Base-by-base conservation (phyloP, 2,888 invertebrate genomes). In the Aporophyla nigra region DNA sequence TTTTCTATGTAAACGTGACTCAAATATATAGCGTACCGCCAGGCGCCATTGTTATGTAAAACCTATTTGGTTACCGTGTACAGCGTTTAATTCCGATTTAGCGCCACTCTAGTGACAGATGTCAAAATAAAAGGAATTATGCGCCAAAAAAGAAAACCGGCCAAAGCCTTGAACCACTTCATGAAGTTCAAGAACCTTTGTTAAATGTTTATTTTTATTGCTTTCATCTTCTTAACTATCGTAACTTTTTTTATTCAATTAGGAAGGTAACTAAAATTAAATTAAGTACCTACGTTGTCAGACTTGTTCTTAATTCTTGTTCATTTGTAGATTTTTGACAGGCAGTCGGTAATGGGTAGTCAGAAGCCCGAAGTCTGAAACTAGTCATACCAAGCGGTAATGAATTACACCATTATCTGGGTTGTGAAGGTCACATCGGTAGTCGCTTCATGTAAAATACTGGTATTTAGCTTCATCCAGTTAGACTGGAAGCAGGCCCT, bases 1-100 rank as follows among this genome's bases (percentile, higher is more conserved):
- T 27, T 24, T 56, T 63, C 40, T 58, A 61, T 40, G 46, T 71
- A 67, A 73, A 78, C 79, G 83, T 83, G 84, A 79, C 71, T 77
- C 40, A 63, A 67, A 72, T 82, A 76, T 53, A 24, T 33, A 65
- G 59, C 27, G 40, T 14, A 62, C 24, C 43, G 9, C 24, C 66
- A 76, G 59, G n/a, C 43, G 9, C 24, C 66, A 76, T 76, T 68
- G 63, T 40, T 40, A 73, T 65, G 68, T 84, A 65, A 81, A 79
- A 79, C 54, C n/a, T 40, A 24, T 59, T 27, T 51, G 24, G 65
- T 33, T 63, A 75, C 33, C 21, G 2, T 49, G 33, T 24, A 7
- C 53, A 53, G 43, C 21, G 46, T 16, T 53, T 19, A 53, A 63
- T 53, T 81, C 16, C 51, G 56, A 46, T 49, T 46, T 27, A 21